These are phyloP conservation scores for Hymenopus coronatus DNA, from an alignment of 2,888 invertebrate genomes.

Conservation along the genomic window DNA sequence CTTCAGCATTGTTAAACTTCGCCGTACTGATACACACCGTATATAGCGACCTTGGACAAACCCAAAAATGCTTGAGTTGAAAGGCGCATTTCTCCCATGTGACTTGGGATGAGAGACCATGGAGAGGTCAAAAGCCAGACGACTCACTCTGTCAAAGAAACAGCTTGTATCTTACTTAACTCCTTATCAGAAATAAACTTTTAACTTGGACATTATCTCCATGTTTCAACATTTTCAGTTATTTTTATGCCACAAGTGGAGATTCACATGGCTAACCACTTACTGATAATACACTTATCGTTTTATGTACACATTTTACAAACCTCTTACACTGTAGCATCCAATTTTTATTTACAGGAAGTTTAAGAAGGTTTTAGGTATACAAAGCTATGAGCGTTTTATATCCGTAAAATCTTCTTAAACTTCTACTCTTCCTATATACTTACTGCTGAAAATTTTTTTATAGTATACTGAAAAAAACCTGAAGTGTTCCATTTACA, in stretches of 20 bases:
- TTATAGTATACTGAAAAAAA: no score
- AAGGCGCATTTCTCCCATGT: not conserved
- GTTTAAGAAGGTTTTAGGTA: not conserved
- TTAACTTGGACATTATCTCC: not conserved
- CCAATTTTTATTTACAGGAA: not conserved
- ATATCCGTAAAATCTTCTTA: no score
- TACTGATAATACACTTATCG: not conserved
- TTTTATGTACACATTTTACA: not conserved
- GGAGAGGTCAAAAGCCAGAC: not conserved
- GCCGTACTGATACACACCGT: not conserved
- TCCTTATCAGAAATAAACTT: not conserved
- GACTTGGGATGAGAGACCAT: not conserved
- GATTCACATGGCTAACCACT: not conserved
- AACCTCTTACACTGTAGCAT: not conserved
- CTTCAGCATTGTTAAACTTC: not conserved
- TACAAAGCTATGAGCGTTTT: no score
- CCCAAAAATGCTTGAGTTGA: not conserved
- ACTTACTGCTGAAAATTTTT: no score
- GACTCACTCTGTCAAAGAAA: not conserved
- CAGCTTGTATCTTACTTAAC: not conserved
- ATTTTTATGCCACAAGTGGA: not conserved
- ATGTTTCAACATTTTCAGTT: not conserved
- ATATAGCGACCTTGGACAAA: not conserved
- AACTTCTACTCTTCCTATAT: no score
- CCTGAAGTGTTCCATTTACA: no score